Conservation (phyloP, 2,113 vertebrate genomes). For the Scomber colias region DNA sequence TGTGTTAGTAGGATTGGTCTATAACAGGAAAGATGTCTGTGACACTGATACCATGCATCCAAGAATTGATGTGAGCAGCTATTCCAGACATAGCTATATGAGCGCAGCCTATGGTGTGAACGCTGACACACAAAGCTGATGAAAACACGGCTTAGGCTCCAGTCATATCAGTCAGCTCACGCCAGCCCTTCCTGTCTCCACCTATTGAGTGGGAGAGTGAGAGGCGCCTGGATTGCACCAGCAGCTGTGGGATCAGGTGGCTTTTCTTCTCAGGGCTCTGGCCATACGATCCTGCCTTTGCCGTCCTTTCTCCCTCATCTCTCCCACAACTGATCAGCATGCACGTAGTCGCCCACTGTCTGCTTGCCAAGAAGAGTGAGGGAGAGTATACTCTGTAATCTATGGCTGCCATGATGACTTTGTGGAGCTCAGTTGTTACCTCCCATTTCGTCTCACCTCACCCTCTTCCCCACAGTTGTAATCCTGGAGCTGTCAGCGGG, state of each 20-base stretch:
- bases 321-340: constrained; percentile 79
- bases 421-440: constrained; percentile 79
- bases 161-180: constrained; percentile 54
- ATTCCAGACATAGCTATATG: background rate
- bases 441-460: constrained; percentile 66
- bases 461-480: constrained; percentile 70
- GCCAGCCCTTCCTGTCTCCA: constrained; percentile 72
- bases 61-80: background rate
- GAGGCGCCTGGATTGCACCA: constrained; percentile 73
- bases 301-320: constrained; percentile 73
- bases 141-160: constrained; percentile 32
- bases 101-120: constrained; percentile 30
- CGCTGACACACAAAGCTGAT: constrained; percentile 37
- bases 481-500: constrained; percentile 76
- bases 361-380: constrained; percentile 78
- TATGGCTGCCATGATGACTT: constrained; percentile 79
- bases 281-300: constrained; percentile 85
- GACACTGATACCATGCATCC: background rate
- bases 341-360: constrained; percentile 52
- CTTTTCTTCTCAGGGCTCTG: constrained; percentile 69
- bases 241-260: constrained; percentile 83
- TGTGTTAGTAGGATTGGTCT: background rate
- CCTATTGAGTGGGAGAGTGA: constrained; percentile 67
- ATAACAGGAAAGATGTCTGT: background rate
- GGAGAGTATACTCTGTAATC: constrained; percentile 79